Percentiles rank a stretch among this genome's conserved stretches.
Conservation (phyloP, 2,113 vertebrate genomes). For the Tretioscincus oriximinensis region DNA sequence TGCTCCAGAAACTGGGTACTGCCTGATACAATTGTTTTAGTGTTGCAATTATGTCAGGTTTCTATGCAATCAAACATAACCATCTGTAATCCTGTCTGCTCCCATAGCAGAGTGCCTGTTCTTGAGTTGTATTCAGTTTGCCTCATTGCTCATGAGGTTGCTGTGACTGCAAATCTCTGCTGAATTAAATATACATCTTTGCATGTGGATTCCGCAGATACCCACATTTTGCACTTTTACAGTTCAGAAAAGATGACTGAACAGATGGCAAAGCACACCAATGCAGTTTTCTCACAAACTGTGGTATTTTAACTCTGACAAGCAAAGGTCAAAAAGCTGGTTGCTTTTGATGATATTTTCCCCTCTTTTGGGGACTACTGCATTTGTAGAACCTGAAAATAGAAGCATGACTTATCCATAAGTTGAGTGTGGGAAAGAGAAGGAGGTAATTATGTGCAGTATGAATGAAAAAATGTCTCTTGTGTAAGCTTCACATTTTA, state of each 20-base stretch:
- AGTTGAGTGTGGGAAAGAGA: conserved; percentile 44
- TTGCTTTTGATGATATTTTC: conserved; percentile 1
- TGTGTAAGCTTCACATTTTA: conserved; percentile 23
- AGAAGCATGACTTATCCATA: conserved; percentile 58
- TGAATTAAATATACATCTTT: conserved; percentile 67
- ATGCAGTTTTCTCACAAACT: conserved; percentile 59
- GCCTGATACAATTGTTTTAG: conserved; percentile 42
- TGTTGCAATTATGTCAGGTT: background rate
- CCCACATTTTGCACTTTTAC: conserved; percentile 62
- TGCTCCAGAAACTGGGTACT: background rate
- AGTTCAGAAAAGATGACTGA: conserved; percentile 68
- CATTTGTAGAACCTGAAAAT: conserved; percentile 49
- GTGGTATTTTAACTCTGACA: conserved; percentile 43
- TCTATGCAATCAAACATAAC: background rate
- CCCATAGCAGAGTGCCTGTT: conserved; percentile 39
- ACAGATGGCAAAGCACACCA: conserved; percentile 66
- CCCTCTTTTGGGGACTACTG: conserved; percentile 50
- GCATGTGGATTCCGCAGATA: conserved; percentile 67
- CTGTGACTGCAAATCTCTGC: conserved; percentile 67
- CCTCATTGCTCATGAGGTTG: conserved; percentile 56
- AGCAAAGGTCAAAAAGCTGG: conserved; percentile 36
- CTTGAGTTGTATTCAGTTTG: conserved; percentile 53
- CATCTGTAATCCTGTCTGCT: conserved; percentile 43
- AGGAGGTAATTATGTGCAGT: conserved; percentile 43
- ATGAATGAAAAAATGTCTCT: conserved; percentile 42